Conservation (phyloP, 2,888 invertebrate genomes). For the Cinara cedri region DNA sequence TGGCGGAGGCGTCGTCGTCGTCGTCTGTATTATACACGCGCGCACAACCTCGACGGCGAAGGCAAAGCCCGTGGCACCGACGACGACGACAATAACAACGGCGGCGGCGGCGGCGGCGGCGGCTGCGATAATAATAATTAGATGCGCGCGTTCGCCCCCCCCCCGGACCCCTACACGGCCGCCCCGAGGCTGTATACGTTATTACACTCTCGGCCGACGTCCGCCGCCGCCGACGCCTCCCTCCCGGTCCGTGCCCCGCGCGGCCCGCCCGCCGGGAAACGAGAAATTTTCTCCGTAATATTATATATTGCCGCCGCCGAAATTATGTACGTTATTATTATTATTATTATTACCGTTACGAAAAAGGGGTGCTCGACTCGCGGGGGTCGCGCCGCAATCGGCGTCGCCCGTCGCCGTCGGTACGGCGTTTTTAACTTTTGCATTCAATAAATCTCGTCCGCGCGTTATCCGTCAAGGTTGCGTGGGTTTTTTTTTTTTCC, state of each 20-base stretch:
- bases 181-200: constrained; percentile 15
- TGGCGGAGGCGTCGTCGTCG: constrained; percentile 18
- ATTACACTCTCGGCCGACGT: constrained; percentile 36
- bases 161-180: neutral
- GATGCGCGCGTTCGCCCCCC: constrained; percentile 42
- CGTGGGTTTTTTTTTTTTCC: constrained; percentile 19
- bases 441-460: constrained; percentile 34
- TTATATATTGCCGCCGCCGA: constrained; percentile 14
- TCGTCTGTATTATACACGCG: neutral
- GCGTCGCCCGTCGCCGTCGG: too few species aligned
- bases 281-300: neutral
- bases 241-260: too few species aligned
- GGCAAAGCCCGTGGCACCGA: neutral
- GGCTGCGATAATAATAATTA: constrained; percentile 41
- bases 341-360: constrained; percentile 46
- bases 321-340: too few species aligned
- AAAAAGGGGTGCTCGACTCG: neutral
- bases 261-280: constrained; percentile 22
- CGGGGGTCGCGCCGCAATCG: neutral
- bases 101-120: neutral
- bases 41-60: neutral
- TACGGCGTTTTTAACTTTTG: constrained; percentile 16
- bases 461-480: constrained; percentile 37
- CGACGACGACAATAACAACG: constrained; percentile 10
- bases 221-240: constrained; percentile 1